These are phyloP conservation scores for Craniophora ligustri DNA, from an alignment of 2,888 invertebrate species.

Conservation along the genomic window DNA sequence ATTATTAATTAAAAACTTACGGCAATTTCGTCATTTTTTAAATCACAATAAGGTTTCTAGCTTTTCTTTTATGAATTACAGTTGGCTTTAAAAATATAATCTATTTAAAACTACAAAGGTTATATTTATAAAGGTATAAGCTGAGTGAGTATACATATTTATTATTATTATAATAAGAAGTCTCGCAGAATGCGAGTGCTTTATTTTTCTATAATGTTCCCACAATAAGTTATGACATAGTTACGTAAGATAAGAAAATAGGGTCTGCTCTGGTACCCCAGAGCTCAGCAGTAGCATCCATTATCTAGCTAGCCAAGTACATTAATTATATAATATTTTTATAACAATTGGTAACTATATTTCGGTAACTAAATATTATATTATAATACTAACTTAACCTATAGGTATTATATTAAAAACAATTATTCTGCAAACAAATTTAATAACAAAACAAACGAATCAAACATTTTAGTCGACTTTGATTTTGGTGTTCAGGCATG, in stretches of 20 bases:
- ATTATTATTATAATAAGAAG: not conserved
- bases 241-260: constrained; percentile 31
- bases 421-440: constrained; percentile 30
- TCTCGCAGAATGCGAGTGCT: constrained; percentile 15
- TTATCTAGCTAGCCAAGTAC: constrained; percentile 40
- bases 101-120: constrained; percentile 27
- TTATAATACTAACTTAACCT: constrained; percentile 40
- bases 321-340: constrained; percentile 29
- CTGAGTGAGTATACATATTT: constrained; percentile 2
- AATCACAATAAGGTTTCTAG: constrained; percentile 55
- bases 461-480: constrained; percentile 24
- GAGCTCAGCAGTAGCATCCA: constrained; percentile 38
- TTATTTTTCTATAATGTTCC: constrained; percentile 24
- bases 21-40: constrained; percentile 47
- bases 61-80: constrained; percentile 31
- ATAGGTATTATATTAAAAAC: constrained; percentile 50
- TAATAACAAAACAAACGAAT: constrained; percentile 19
- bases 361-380: constrained; percentile 52
- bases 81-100: constrained; percentile 13
- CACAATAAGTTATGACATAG: constrained; percentile 44
- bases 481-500: constrained; percentile 26
- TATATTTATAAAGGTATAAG: constrained; percentile 16
- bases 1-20: constrained; percentile 57
- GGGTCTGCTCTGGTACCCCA: constrained; percentile 17
- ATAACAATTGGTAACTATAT: constrained; percentile 58